Percentiles rank a stretch among this genome's conserved stretches.
phyloP scores from a whole-genome alignment of 2,113 vertebrate genomes.

The Pelecanus crispus region DNA sequence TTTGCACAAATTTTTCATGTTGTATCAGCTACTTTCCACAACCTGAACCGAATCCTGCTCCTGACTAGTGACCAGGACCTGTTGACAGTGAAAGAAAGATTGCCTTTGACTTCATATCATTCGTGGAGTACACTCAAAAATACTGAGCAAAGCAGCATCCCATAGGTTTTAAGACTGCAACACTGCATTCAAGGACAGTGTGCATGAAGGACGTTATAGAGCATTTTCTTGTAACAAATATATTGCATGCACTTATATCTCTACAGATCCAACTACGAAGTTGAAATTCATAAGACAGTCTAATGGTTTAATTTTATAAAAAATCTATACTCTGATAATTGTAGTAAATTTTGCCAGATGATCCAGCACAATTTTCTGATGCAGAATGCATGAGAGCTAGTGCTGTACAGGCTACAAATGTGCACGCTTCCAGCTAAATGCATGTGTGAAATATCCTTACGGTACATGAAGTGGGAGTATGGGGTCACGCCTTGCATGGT shows the following conservation, averaged over 20 bases:
- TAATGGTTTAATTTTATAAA: neutral
- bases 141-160: neutral
- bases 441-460: neutral
- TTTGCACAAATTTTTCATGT: neutral
- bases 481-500: neutral
- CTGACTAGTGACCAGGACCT: neutral
- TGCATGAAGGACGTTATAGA: neutral
- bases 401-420: neutral
- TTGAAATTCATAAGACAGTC: neutral
- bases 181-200: neutral
- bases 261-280: neutral
- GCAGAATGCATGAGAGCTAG: neutral
- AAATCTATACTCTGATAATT: neutral
- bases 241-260: neutral
- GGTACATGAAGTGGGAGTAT: neutral
- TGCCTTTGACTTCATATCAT: neutral
- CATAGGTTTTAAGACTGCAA: neutral
- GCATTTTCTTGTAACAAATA: neutral
- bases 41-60: neutral
- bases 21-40: neutral
- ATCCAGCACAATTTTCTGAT: neutral
- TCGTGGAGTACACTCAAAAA: neutral
- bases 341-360: neutral
- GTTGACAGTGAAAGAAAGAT: neutral
- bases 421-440: neutral